Evolutionary conservation across 2,888 invertebrate species (phyloP).

Genomic region (Agrotis clavis): DNA sequence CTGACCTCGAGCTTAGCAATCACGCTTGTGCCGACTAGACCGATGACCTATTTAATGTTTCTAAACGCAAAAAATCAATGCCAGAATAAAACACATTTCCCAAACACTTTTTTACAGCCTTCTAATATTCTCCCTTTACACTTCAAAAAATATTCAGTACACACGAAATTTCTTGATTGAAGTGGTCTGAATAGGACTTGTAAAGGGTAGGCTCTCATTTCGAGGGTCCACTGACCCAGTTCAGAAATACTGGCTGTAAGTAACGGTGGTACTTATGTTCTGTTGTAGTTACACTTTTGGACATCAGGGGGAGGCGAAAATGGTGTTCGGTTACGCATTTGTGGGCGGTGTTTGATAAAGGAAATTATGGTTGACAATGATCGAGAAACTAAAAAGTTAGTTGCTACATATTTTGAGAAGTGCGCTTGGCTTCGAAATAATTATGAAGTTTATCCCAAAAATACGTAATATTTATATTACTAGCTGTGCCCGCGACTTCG

Average conservation of each 20-base stretch:
- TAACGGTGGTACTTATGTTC: slow-evolving; percentile 25
- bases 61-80: neutral
- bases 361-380: neutral
- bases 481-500: no score
- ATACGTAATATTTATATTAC: no score
- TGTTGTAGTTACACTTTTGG: slow-evolving; percentile 12
- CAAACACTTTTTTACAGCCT: neutral
- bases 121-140: slow-evolving; percentile 2
- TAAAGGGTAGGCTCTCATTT: slow-evolving; percentile 36
- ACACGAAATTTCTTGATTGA: slow-evolving; percentile 37
- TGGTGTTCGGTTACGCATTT: neutral
- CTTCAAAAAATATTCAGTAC: slow-evolving; percentile 29
- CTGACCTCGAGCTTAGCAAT: no score
- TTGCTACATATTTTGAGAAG: no score
- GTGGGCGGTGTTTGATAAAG: neutral
- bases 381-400: no score
- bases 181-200: slow-evolving; percentile 31
- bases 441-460: no score
- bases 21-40: no score
- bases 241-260: slow-evolving; percentile 25
- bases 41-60: no score
- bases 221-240: slow-evolving; percentile 50
- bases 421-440: no score
- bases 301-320: neutral
- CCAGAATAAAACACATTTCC: neutral